phyloP scores from a whole-genome alignment of 2,888 invertebrate genomes.

The Volucella inflata region DNA sequence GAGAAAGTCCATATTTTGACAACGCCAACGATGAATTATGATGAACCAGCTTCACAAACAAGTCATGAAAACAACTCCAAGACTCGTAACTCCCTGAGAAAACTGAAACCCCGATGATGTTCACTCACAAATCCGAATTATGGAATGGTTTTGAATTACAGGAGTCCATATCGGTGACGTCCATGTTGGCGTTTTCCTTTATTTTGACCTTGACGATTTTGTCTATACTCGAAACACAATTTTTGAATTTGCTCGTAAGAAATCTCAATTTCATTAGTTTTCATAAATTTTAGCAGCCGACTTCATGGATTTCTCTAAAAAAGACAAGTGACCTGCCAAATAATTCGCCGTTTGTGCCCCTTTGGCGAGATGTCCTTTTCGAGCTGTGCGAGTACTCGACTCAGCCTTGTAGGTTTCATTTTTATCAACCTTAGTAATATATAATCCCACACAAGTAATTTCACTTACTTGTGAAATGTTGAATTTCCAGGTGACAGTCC shows the following conservation, averaged over 20 bases:
- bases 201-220: not conserved
- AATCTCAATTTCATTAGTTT: too few species aligned
- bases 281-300: too few species aligned
- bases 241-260: too few species aligned
- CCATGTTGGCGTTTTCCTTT: not conserved
- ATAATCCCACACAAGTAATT: not conserved
- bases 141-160: not conserved
- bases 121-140: not conserved
- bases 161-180: not conserved
- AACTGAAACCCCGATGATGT: slow-evolving; percentile 7
- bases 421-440: too few species aligned
- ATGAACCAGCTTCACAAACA: slow-evolving; percentile 16
- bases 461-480: slow-evolving; percentile 5
- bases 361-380: too few species aligned
- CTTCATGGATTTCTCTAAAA: too few species aligned
- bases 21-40: slow-evolving; percentile 12
- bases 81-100: slow-evolving; percentile 3
- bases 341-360: too few species aligned
- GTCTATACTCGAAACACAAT: slow-evolving; percentile 14
- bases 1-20: slow-evolving; percentile 21
- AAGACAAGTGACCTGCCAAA: too few species aligned
- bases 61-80: slow-evolving; percentile 8
- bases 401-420: slow-evolving; percentile 1
- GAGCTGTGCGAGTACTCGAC: not conserved
- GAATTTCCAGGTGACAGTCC: slow-evolving; percentile 5